A percentile compares a stretch with the other conserved stretches of the same genome.
phyloP scores from a whole-genome alignment of 2,888 invertebrate species.

The Cryptophagus acutangulus region DNA sequence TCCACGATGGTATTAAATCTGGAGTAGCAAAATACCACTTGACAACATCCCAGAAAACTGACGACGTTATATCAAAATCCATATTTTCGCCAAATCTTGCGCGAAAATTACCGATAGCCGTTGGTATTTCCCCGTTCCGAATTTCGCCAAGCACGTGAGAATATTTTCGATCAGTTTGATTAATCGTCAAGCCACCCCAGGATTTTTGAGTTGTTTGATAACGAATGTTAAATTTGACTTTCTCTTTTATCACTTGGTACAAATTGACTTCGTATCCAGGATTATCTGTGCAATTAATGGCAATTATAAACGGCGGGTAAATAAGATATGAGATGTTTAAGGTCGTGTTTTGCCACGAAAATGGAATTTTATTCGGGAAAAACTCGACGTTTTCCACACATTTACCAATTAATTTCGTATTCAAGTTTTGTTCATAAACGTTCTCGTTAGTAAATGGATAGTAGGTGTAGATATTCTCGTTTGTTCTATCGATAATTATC shows the following conservation, averaged over 20 bases:
- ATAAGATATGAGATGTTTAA: background rate
- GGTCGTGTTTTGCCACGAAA: background rate
- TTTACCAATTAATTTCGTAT: background rate
- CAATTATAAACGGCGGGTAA: background rate
- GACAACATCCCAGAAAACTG: background rate
- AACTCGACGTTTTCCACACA: background rate
- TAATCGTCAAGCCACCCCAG: constrained; percentile 1
- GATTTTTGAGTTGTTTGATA: background rate
- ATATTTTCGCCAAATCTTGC: background rate
- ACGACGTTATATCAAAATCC: constrained; percentile 1
- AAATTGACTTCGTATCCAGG: background rate
- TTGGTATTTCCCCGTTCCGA: background rate
- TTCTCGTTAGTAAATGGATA: background rate
- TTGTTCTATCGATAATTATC: background rate
- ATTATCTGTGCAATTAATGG: background rate
- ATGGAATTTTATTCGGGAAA: background rate
- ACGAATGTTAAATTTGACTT: background rate
- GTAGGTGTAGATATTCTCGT: background rate
- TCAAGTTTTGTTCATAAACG: background rate
- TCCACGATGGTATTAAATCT: background rate
- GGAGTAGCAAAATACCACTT: background rate
- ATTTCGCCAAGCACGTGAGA: background rate
- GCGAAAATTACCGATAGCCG: background rate
- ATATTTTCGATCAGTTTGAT: background rate
- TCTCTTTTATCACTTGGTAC: background rate